Percentiles rank a stretch among this genome's conserved stretches.
Conservation (phyloP, 1,140 invertebrate species). For the Lerema accius region DNA sequence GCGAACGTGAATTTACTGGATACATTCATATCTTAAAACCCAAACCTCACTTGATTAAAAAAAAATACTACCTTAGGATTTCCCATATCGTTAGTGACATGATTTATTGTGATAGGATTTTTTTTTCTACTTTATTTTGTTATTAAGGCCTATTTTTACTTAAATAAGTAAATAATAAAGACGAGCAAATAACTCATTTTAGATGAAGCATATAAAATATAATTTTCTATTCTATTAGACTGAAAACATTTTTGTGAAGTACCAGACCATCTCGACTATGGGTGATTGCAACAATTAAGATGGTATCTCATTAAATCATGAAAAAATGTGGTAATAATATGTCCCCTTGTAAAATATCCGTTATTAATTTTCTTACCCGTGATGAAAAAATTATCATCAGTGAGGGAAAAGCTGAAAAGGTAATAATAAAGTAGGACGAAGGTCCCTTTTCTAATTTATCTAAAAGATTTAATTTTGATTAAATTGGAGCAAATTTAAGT, state of each 20-base stretch:
- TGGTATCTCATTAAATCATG: conserved; percentile 19
- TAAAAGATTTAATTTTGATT: conserved; percentile 42
- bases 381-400: conserved; percentile 33
- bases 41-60: no score
- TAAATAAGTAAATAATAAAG: no score
- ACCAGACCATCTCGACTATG: conserved; percentile 3
- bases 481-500: conserved; percentile 36
- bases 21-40: no score
- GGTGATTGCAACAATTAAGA: conserved; percentile 7
- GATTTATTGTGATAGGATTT: no score
- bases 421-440: conserved; percentile 36
- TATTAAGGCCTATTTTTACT: no score
- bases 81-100: no score
- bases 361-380: conserved; percentile 34
- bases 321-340: conserved; percentile 26
- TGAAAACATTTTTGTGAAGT: conserved; percentile 12
- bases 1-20: no score
- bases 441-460: conserved; percentile 39
- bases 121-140: no score
- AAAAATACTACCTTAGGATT: no score
- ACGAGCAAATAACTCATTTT: no score
- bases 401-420: conserved; percentile 23
- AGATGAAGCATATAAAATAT: no score
- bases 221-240: no score
- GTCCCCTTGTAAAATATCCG: conserved; percentile 27